These are phyloP conservation scores for Xiphydria camelus DNA, from an alignment of 2,888 invertebrate genomes.

Conservation along the genomic window DNA sequence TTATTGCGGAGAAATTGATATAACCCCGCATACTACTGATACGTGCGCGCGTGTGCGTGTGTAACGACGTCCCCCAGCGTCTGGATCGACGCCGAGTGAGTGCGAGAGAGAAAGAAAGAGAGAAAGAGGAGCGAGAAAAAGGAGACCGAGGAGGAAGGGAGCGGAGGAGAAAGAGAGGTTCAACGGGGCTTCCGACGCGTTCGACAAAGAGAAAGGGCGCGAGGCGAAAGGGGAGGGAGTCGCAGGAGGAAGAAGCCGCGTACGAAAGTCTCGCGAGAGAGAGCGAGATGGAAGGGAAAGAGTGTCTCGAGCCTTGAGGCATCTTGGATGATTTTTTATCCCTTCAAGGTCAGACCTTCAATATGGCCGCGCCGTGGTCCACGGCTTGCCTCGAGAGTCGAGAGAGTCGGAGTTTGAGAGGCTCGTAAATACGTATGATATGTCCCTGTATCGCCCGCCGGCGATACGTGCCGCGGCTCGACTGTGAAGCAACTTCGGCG, in stretches of 20 bases:
- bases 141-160: constrained; percentile 11
- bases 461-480: too few relatives aligned
- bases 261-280: constrained; percentile 11
- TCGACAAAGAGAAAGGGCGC: constrained; percentile 14
- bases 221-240: constrained; percentile 27
- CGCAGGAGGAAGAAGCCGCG: constrained; percentile 8
- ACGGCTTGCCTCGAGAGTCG: constrained; percentile 29
- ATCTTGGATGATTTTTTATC: constrained; percentile 46
- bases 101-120: not conserved
- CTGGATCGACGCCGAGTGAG: not conserved
- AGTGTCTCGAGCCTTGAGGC: constrained; percentile 19
- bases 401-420: constrained; percentile 35
- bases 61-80: constrained; percentile 7
- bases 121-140: too few relatives aligned
- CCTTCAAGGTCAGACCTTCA: constrained; percentile 48
- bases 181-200: constrained; percentile 2
- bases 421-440: constrained; percentile 45
- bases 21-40: constrained; percentile 28
- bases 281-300: constrained; percentile 9
- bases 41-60: not conserved
- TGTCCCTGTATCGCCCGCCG: too few relatives aligned
- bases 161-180: not conserved
- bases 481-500: too few relatives aligned
- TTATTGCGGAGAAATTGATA: constrained; percentile 39
- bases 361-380: constrained; percentile 51